phyloP scores from a whole-genome alignment of 2,797 vertebrate genomes.

The Neosalanx taihuensis region DNA sequence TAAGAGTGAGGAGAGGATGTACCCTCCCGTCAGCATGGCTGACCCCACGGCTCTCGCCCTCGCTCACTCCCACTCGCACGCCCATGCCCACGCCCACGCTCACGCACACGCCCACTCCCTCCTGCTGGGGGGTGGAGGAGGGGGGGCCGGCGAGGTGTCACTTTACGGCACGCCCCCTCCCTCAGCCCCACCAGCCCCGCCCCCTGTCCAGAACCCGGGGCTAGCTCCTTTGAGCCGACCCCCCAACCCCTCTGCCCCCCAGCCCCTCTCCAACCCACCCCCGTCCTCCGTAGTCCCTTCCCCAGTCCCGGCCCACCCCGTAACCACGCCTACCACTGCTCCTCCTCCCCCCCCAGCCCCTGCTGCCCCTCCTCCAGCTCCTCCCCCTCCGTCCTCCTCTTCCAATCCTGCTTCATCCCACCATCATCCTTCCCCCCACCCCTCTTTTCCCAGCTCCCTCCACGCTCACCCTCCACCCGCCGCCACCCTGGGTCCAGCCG shows the following conservation, averaged over 20 bases:
- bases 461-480: slow-evolving; percentile 64
- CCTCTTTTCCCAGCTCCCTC: slow-evolving; percentile 68
- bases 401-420: slow-evolving; percentile 63
- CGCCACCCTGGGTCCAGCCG: slow-evolving; percentile 56
- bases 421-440: slow-evolving; percentile 72
- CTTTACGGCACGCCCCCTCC: slow-evolving; percentile 77
- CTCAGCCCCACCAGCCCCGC: slow-evolving; percentile 60
- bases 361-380: slow-evolving; percentile 67
- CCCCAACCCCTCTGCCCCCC: slow-evolving; percentile 78
- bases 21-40: slow-evolving; percentile 74
- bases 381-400: slow-evolving; percentile 60
- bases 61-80: slow-evolving; percentile 69
- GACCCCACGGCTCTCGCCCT: slow-evolving; percentile 76
- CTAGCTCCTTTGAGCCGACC: slow-evolving; percentile 68
- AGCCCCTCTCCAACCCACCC: slow-evolving; percentile 76
- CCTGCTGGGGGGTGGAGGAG: slow-evolving; percentile 70
- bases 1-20: slow-evolving; percentile 86
- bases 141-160: slow-evolving; percentile 69
- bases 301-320: slow-evolving; percentile 68
- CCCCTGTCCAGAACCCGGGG: slow-evolving; percentile 69
- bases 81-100: slow-evolving; percentile 53
- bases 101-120: slow-evolving; percentile 71
- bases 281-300: slow-evolving; percentile 69
- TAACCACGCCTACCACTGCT: slow-evolving; percentile 69
- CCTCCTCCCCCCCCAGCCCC: slow-evolving; percentile 70